Evolutionary conservation across 2,113 vertebrate species (phyloP), one percentile per base, ranked within the genome.

Genomic region (Cathartes aura): DNA sequence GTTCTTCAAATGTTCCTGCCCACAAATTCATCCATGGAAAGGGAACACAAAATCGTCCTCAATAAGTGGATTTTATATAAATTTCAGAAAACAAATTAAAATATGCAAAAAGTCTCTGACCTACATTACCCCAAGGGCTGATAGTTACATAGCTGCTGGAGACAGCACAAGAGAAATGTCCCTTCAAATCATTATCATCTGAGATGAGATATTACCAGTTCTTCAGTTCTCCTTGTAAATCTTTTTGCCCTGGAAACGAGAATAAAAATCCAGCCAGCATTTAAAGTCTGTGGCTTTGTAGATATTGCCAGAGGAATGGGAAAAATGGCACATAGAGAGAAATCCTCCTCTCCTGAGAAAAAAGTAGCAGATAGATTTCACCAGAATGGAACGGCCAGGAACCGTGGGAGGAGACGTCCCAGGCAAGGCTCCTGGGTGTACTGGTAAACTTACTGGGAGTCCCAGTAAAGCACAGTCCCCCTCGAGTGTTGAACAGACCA

Each of bases 261-360:
- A 91, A 71, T 63, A 64, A 88, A 75, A 84, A 12, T 84, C 63
- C 73, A 71, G 32, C 58, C 34, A 72, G 56, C 56, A 14, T 60
- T 84, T 70, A 21, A 64, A 79, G 64, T 27, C 79, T 93, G 94
- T 93, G 91, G 87, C 92, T 91, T 93, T 56, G 56, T 40, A 43
- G 34, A 59, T 56, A 43, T 3, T 88, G 88, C 83, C 83, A 93
- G 79, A 81, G 79, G 91, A 93, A 93, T 88, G 88, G 73, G 63
- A 48, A 88, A 92, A 88, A 91, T 42, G 73, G 87, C 79, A 66
- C 50, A 27, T 0, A 30, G 27, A 50, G 79, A 71, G 48, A 80
- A 93, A 81, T 55, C 73, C 73, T 93, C 19, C 42, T 76, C 52
- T 91, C 68, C 83, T 16, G 36, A 80, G 78, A 21, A 19, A 55